These are phyloP conservation scores for Drosophila emarginata DNA, from an alignment of 2,888 invertebrate species.

Conservation along the genomic window DNA sequence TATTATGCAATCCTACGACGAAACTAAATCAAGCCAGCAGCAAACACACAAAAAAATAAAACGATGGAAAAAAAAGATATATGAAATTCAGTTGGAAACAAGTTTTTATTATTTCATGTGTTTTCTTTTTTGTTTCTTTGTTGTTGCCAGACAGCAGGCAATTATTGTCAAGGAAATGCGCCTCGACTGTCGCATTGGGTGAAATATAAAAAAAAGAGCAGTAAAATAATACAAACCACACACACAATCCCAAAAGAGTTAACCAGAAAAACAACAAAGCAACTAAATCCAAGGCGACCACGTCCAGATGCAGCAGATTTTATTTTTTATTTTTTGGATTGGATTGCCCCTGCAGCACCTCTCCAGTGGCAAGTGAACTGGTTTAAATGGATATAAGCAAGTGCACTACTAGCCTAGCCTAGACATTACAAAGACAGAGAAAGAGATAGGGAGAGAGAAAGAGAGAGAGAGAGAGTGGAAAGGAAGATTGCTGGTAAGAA, in stretches of 20 bases:
- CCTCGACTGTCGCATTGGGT: conserved; percentile 49
- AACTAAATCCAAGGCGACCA: conserved; percentile 6
- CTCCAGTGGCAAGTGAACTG: conserved; percentile 48
- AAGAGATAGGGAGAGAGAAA: too few relatives aligned
- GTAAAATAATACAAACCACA: neutral
- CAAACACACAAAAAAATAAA: conserved; percentile 14
- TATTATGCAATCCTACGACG: conserved; percentile 59
- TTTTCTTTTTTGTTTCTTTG: neutral
- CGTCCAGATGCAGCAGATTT: conserved; percentile 20
- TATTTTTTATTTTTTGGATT: neutral
- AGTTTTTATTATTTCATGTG: conserved; percentile 4
- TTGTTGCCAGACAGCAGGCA: conserved; percentile 23
- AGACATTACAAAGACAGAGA: neutral
- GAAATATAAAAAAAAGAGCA: conserved; percentile 19
- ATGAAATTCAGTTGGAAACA: neutral
- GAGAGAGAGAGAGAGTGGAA: too few relatives aligned
- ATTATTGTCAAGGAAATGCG: conserved; percentile 66
- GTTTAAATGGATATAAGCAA: conserved; percentile 56
- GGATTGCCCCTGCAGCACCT: neutral
- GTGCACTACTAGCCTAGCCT: conserved; percentile 49
- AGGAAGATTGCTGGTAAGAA: too few relatives aligned
- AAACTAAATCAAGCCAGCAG: conserved; percentile 68
- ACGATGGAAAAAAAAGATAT: conserved; percentile 1
- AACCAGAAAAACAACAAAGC: conserved; percentile 4
- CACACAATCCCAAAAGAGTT: neutral